Evolutionary conservation across 2,888 invertebrate species (phyloP).

Genomic region (Epinotia bilunana): DNA sequence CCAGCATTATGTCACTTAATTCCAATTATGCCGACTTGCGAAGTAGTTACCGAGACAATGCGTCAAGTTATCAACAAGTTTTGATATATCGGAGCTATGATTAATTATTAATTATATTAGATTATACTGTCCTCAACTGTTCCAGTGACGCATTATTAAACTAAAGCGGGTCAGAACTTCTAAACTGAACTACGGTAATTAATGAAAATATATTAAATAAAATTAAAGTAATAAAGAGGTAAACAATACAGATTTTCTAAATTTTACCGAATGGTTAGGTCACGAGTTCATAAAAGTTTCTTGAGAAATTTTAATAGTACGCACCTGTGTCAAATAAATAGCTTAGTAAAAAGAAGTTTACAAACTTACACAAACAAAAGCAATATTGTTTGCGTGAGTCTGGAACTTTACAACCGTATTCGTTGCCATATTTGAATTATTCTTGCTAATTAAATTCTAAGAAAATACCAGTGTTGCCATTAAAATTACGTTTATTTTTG

Average conservation of each 20-base stretch:
- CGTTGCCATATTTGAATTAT: not conserved
- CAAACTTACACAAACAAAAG: not conserved
- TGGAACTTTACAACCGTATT: not conserved
- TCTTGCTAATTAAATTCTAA: not conserved
- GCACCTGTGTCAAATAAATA: conserved; percentile 1
- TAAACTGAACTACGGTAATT: too few relatives aligned
- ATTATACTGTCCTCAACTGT: conserved; percentile 17
- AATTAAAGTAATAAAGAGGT: too few relatives aligned
- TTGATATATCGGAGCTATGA: conserved; percentile 32
- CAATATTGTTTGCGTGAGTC: not conserved
- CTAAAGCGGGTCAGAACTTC: conserved; percentile 19
- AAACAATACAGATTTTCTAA: not conserved
- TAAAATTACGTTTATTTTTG: too few relatives aligned
- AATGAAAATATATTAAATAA: not conserved
- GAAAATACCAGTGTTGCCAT: too few relatives aligned
- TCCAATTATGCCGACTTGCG: conserved; percentile 18
- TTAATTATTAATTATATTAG: conserved; percentile 30
- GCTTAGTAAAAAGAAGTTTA: not conserved
- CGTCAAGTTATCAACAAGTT: conserved; percentile 32
- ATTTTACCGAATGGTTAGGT: not conserved
- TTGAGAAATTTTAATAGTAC: not conserved
- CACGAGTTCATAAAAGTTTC: not conserved
- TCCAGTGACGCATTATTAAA: conserved; percentile 15
- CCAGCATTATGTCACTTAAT: conserved; percentile 14
- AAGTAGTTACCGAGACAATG: conserved; percentile 32